Conservation (phyloP, 2,113 vertebrate species). For the Erythrocercus mccallii region DNA sequence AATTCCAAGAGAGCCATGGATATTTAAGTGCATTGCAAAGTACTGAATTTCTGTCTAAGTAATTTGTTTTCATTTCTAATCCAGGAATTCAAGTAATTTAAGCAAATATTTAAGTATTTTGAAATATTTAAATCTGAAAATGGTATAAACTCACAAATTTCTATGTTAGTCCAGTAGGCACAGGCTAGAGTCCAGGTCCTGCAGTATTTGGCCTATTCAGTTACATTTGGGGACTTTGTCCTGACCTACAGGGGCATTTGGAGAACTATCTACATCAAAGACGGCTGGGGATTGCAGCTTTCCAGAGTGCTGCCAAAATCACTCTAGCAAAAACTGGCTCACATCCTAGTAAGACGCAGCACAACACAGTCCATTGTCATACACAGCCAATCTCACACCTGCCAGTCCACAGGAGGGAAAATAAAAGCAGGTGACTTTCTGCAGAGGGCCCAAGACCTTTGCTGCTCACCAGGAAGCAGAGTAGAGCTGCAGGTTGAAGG, state of each 20-base stretch:
- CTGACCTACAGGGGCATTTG: not conserved
- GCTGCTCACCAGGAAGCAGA: not conserved
- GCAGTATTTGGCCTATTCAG: not conserved
- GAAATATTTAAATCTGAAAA: not conserved
- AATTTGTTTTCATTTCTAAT: not conserved
- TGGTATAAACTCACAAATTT: not conserved
- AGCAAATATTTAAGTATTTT: not conserved
- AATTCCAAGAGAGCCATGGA: not conserved
- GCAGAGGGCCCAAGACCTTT: not conserved
- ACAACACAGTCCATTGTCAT: not conserved
- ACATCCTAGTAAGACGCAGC: rapidly evolving
- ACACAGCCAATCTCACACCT: rapidly evolving
- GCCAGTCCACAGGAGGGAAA: no score
- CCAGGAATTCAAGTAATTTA: not conserved
- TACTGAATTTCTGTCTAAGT: not conserved
- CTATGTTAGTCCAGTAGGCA: not conserved
- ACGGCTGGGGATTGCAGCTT: not conserved
- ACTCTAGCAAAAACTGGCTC: not conserved
- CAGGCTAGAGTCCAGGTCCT: not conserved
- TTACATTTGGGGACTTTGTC: not conserved
- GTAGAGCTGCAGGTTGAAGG: not conserved
- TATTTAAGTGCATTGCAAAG: not conserved
- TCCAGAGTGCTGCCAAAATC: not conserved
- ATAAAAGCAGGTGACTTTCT: not conserved
- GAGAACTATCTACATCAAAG: not conserved